Evolutionary conservation across 2,888 invertebrate genomes (phyloP).

Genomic region (Harpalus rubripes): DNA sequence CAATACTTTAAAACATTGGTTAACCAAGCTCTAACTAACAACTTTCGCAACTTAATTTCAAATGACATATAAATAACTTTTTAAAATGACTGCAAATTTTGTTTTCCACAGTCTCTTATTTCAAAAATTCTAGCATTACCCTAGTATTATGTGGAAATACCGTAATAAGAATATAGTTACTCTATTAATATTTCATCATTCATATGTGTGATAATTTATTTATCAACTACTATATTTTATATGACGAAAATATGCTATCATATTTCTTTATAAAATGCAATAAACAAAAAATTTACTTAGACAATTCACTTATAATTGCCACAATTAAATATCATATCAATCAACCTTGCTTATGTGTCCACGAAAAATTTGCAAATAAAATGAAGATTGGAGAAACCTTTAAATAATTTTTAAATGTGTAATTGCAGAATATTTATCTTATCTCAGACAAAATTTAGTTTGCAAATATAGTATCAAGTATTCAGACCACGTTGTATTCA

Average conservation of each 20-base stretch:
- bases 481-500: not conserved
- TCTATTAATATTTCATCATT: too few species aligned
- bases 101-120: too few species aligned
- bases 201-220: too few species aligned
- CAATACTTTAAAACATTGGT: too few species aligned
- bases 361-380: slow-evolving; percentile 7
- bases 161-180: too few species aligned
- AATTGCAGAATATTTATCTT: not conserved
- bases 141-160: too few species aligned
- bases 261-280: not conserved
- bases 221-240: not conserved
- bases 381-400: not conserved
- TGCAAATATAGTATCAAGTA: not conserved
- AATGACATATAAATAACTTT: too few species aligned
- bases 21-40: too few species aligned
- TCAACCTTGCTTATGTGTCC: not conserved
- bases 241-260: not conserved
- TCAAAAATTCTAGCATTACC: too few species aligned
- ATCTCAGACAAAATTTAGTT: not conserved
- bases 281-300: not conserved
- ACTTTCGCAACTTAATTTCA: too few species aligned
- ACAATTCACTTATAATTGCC: not conserved
- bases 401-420: slow-evolving; percentile 1
- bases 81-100: too few species aligned
- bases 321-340: not conserved